Evolutionary conservation across 1,140 invertebrate genomes (phyloP).

Genomic region (Protaetia brevitarsis): DNA sequence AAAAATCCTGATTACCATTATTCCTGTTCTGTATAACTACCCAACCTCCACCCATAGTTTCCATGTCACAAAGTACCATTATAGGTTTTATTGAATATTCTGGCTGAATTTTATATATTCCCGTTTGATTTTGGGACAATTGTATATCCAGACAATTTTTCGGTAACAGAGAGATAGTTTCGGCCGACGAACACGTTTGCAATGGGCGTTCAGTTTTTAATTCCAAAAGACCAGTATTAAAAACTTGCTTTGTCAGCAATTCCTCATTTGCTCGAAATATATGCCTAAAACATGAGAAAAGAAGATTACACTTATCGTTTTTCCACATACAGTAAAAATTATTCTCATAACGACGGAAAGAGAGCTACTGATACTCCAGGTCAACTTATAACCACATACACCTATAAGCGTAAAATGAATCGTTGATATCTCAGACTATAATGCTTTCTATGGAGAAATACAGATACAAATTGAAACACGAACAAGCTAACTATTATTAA

Average conservation of each 20-base stretch:
- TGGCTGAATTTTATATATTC: slow-evolving; percentile 46
- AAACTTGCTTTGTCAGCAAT: slow-evolving; percentile 23
- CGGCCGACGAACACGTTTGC: neutral
- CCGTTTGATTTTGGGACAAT: slow-evolving; percentile 32
- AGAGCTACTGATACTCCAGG: no score
- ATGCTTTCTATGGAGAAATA: no score
- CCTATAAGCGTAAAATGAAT: no score
- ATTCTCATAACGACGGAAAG: no score
- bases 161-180: slow-evolving; percentile 3
- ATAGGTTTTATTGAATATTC: slow-evolving; percentile 48
- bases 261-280: neutral
- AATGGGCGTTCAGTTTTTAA: neutral
- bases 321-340: no score
- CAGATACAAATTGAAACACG: no score
- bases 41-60: slow-evolving; percentile 58
- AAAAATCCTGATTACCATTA: slow-evolving; percentile 62
- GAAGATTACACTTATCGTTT: no score
- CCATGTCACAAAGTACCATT: slow-evolving; percentile 61
- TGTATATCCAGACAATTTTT: slow-evolving; percentile 26
- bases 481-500: no score
- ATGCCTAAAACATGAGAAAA: neutral
- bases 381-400: no score
- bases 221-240: slow-evolving; percentile 17
- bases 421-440: no score
- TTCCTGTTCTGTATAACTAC: slow-evolving; percentile 61